Evolutionary conservation across 2,888 invertebrate genomes (phyloP).

Genomic region (Cordylochernes scorpioides): DNA sequence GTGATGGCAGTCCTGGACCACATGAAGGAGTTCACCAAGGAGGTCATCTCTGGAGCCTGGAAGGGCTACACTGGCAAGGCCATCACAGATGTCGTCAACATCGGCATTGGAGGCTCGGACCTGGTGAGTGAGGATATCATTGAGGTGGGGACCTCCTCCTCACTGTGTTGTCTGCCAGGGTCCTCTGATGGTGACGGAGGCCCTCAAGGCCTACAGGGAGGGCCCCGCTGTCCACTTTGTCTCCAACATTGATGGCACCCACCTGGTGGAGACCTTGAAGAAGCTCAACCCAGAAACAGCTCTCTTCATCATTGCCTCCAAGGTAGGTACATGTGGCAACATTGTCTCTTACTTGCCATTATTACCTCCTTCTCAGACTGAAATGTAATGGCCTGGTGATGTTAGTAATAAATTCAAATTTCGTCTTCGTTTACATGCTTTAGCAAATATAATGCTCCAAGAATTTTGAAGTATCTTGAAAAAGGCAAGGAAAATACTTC

Average conservation of each 20-base stretch:
- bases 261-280: constrained; percentile 73
- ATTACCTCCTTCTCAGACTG: too few species aligned
- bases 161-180: constrained; percentile 32
- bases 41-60: constrained; percentile 31
- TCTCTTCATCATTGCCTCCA: constrained; percentile 92
- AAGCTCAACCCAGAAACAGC: constrained; percentile 70
- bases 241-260: constrained; percentile 97
- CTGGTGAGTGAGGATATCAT: constrained; percentile 29
- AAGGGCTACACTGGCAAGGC: constrained; percentile 59
- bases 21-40: constrained; percentile 53
- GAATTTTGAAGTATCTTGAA: too few species aligned
- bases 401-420: too few species aligned
- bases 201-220: constrained; percentile 48
- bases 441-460: too few species aligned
- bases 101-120: constrained; percentile 98
- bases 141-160: neutral
- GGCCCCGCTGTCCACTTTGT: constrained; percentile 80
- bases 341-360: too few species aligned
- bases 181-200: constrained; percentile 95
- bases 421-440: too few species aligned
- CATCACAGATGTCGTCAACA: constrained; percentile 91
- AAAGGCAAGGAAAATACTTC: too few species aligned
- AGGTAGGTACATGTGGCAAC: too few species aligned
- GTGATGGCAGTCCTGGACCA: constrained; percentile 71
- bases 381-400: too few species aligned